Base-by-base conservation (phyloP, 2,797 vertebrate genomes). In the Sebastolobus alascanus region DNA sequence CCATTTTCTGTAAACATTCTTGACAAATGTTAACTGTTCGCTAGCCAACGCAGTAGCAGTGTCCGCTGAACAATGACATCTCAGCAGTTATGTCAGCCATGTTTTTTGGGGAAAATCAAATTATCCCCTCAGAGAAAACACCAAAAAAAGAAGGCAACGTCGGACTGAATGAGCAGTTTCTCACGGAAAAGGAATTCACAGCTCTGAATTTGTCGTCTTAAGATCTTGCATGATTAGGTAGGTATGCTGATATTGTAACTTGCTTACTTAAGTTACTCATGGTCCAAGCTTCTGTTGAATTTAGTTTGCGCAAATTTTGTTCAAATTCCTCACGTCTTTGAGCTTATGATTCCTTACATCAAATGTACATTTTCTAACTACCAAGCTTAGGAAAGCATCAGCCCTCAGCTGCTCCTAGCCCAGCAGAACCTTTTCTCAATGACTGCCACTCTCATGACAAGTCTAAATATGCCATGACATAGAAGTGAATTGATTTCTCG, bases 401-500 rank as follows among this genome's bases (percentile, higher is more conserved):
- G 31, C 6, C 33, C 43, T 40, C 61, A 67, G 59, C 43, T 66
- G 40, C 14, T 67, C 69, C 4, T 1, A 5, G n/a, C 27, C 27
- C 25, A 16, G 56, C 37, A 12, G 10, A 74, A 50, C 31, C 29
- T 66, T 60, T 65, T 75, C 54, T 75, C 40, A 75, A 13, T 40
- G 63, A 75, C 37, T 43, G 1, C 29, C 25, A 11, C 50, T 79
- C 68, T 60, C 73, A 52, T 56, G 69, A 75, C 66, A 55, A 52
- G 33, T 63, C 43, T 68, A 14, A 52, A 75, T 6, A 12, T 12
- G 13, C 63, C 76, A 1, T 54, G 56, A 73, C 37, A 6, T 8
- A 6, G 12, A 10, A 58, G 40, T 52, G 18, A 75, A 88, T 68
- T 14, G 68, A 91, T 89, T 79, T 74, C 25, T 16, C 12, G 1